These are phyloP conservation scores for Passer domesticus DNA, from an alignment of 2,113 vertebrate species.

Conservation along the genomic window DNA sequence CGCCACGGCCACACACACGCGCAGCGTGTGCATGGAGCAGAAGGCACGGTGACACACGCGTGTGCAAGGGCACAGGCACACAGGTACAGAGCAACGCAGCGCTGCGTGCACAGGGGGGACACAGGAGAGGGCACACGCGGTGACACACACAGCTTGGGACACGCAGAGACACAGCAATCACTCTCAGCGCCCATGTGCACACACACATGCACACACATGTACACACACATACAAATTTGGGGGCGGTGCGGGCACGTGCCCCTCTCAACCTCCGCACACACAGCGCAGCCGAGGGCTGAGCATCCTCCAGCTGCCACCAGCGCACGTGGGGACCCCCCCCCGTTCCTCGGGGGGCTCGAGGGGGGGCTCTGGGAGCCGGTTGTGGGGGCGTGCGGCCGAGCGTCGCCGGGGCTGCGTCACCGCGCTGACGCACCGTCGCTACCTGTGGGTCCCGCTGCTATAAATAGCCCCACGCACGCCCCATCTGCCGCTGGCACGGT, in stretches of 20 bases:
- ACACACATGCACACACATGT: neutral
- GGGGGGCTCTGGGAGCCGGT: neutral
- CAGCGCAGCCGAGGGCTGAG: neutral
- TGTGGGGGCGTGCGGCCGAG: neutral
- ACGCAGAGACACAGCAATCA: fast-evolving
- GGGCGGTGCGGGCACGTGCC: neutral
- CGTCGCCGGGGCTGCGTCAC: neutral
- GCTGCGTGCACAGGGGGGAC: fast-evolving
- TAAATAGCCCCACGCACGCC: neutral
- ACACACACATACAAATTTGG: neutral
- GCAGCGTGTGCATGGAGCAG: fast-evolving
- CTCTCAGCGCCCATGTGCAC: fast-evolving
- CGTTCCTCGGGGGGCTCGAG: fast-evolving
- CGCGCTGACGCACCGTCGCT: neutral
- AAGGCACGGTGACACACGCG: neutral
- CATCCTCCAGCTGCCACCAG: neutral
- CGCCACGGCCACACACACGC: neutral
- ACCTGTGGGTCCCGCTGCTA: conserved; percentile 55
- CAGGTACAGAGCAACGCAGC: too few species aligned
- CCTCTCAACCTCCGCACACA: neutral
- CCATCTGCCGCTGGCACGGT: neutral
- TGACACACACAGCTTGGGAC: neutral
- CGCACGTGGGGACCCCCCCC: too few species aligned
- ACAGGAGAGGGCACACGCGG: neutral
- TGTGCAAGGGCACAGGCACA: neutral